phyloP scores from a whole-genome alignment of 1,140 invertebrate species.

The fruit fly (Drosophila melanogaster) region Release_6_plus_ISO1_MT NT_033779.5:888001-888500 shows the following conservation, averaged over 20 bases:
- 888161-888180: background rate
- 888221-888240: slow-evolving; percentile 62
- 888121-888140: slow-evolving; percentile 83
- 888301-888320: slow-evolving; percentile 77
- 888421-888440: slow-evolving; percentile 56
- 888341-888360: slow-evolving; percentile 76
- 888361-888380: slow-evolving; percentile 40
- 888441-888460: slow-evolving; percentile 80
- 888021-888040: slow-evolving; percentile 10
- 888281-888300: slow-evolving; percentile 83
- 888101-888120: slow-evolving; percentile 83
- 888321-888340: slow-evolving; percentile 78
- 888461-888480: slow-evolving; percentile 83
- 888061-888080: slow-evolving; percentile 11
- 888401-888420: slow-evolving; percentile 28
- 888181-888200: slow-evolving; percentile 45
- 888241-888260: slow-evolving; percentile 40
- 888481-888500: slow-evolving; percentile 83
- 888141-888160: slow-evolving; percentile 57
- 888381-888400: too few species aligned
- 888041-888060: slow-evolving; percentile 21
- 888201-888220: background rate
- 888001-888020: slow-evolving; percentile 59
- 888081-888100: slow-evolving; percentile 56
- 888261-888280: slow-evolving; percentile 25